Base-by-base conservation (phyloP, 2,113 vertebrate species). In the Mustela nigripes region DNA sequence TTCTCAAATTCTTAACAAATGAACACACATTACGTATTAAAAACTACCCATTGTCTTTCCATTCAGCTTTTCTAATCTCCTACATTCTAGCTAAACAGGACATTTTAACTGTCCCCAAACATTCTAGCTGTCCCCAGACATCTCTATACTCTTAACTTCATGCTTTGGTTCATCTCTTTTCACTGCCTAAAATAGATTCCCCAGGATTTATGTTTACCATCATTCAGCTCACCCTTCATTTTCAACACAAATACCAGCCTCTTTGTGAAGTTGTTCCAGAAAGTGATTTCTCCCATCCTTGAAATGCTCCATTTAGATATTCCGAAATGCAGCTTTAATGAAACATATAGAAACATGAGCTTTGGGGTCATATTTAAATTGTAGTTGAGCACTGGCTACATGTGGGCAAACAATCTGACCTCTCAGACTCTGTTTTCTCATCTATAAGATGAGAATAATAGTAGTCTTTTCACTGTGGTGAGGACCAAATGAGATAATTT, bases 1-100 rank as follows among this genome's bases (percentile, higher is more conserved):
- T 78, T 96, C 80, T 92, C 53, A 73, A 33, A 42, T 85, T 96
- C 24, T 36, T 69, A 90, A 85, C 58, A 84, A 86, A 80, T 39
- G 6, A 97, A 36, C 58, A 80, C 1, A 63, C 2, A 26, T 60
- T 63, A 10, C 45, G 12, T 56, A 36, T 39, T 73, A 48, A 81
- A 85, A 96, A 16, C 31, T 24, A 28, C 21, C 16, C 42, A 24
- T 15, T 42, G 28, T 45, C 45, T 95, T 87, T 90, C 15, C 28
- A 73, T 60, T 14, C 14, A 60, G 36, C 7, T 83, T 85, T 88
- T 87, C 87, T 19, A 58, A 65, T 42, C 22, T 21, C 18, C 33
- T 60, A 33, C 6, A 26, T 1, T 73, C 79, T 18, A 36, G 2
- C 33, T 28, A 39, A 63, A 45, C 7, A 8, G 24, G 28, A n/a